phyloP scores from a whole-genome alignment of 2,888 invertebrate species.

The Drosophila yooni region DNA sequence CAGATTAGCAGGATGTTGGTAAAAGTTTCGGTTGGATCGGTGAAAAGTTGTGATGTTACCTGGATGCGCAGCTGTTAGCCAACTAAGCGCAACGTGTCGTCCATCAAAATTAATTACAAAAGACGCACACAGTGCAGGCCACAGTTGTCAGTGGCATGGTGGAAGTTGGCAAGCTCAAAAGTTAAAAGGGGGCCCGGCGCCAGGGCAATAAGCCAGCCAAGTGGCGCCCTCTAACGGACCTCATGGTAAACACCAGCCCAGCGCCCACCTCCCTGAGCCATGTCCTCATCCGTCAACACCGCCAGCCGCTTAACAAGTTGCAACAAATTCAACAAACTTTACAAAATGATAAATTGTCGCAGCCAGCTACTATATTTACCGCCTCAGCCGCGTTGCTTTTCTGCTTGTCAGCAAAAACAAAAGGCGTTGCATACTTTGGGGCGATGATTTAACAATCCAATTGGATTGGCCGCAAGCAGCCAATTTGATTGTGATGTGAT shows the following conservation, averaged over 20 bases:
- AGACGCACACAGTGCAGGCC: constrained; percentile 65
- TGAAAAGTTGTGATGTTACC: constrained; percentile 67
- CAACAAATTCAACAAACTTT: constrained; percentile 59
- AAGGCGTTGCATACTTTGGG: constrained; percentile 73
- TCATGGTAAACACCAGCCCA: constrained; percentile 20
- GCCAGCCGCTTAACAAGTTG: constrained; percentile 61
- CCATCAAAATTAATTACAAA: constrained; percentile 83
- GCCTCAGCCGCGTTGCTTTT: neutral
- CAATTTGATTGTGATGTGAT: constrained; percentile 27
- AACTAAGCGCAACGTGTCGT: constrained; percentile 79
- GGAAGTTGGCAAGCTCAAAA: constrained; percentile 71
- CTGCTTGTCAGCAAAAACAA: constrained; percentile 34
- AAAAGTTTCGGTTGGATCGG: constrained; percentile 51
- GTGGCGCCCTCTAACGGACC: constrained; percentile 57
- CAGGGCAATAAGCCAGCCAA: constrained; percentile 66
- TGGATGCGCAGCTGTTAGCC: constrained; percentile 62
- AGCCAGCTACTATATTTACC: neutral
- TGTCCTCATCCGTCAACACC: constrained; percentile 68
- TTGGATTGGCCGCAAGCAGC: constrained; percentile 19
- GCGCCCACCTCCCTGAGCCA: constrained; percentile 8
- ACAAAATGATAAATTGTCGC: constrained; percentile 66
- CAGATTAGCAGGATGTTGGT: constrained; percentile 60
- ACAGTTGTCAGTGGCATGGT: constrained; percentile 62
- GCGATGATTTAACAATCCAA: constrained; percentile 19
- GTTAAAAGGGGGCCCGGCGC: constrained; percentile 77